Evolutionary conservation across 2,888 invertebrate genomes (phyloP).

Genomic region (Chrysotoxum bicinctum): DNA sequence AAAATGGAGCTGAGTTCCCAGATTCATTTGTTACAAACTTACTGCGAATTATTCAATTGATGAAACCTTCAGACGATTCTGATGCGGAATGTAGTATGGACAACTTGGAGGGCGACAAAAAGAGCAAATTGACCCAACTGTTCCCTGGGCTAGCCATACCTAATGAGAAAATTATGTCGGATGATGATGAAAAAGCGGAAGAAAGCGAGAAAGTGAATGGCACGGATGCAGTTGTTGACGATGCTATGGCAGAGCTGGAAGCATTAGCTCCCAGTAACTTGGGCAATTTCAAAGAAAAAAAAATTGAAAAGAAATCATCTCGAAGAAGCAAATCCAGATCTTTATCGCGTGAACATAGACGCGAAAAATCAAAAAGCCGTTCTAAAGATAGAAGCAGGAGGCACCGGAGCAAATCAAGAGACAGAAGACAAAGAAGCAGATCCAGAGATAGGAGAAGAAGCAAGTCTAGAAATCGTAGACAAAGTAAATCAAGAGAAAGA

Average conservation of each 20-base stretch:
- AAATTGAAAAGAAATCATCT: slow-evolving; percentile 76
- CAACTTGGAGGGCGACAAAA: slow-evolving; percentile 76
- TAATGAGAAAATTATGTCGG: slow-evolving; percentile 85
- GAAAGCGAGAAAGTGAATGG: slow-evolving; percentile 76
- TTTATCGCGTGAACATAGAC: slow-evolving; percentile 70
- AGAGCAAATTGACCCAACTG: slow-evolving; percentile 85
- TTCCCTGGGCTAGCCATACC: slow-evolving; percentile 92
- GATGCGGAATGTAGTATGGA: slow-evolving; percentile 74
- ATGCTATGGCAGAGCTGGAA: slow-evolving; percentile 93
- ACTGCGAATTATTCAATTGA: slow-evolving; percentile 96
- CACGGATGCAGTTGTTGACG: slow-evolving; percentile 84
- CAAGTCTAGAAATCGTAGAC: slow-evolving; percentile 74
- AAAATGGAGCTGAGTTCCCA: slow-evolving; percentile 98
- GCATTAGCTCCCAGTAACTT: slow-evolving; percentile 88
- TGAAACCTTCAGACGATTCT: slow-evolving; percentile 85
- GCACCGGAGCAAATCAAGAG: slow-evolving; percentile 47
- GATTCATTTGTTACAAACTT: slow-evolving; percentile 97
- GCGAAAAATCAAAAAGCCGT: slow-evolving; percentile 73
- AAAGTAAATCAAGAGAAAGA: slow-evolving; percentile 75
- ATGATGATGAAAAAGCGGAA: slow-evolving; percentile 81
- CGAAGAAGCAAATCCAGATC: slow-evolving; percentile 53
- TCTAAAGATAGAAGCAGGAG: slow-evolving; percentile 57
- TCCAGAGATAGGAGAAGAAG: slow-evolving; percentile 77
- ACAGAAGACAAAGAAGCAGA: slow-evolving; percentile 68
- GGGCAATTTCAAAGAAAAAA: slow-evolving; percentile 72